These are phyloP conservation scores for Chironomus striatipennis DNA, from an alignment of 1,140 invertebrate genomes.

Conservation along the genomic window DNA sequence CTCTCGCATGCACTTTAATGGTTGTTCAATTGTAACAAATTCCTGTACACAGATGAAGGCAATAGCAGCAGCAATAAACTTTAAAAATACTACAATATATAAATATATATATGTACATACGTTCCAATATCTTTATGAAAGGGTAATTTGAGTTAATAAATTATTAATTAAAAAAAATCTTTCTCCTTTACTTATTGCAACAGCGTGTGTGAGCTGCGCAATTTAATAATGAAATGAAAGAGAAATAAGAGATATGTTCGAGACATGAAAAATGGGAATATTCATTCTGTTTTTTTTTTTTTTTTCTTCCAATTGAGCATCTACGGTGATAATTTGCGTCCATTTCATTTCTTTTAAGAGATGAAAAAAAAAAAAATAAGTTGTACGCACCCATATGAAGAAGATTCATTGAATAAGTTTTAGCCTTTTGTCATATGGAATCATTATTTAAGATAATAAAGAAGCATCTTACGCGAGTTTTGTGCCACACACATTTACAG, in stretches of 20 bases:
- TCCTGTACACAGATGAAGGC: neutral
- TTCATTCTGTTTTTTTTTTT: no score
- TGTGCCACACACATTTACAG: no score
- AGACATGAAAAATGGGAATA: neutral
- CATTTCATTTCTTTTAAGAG: neutral
- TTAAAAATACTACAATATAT: neutral
- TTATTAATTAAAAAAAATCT: slow-evolving; percentile 10
- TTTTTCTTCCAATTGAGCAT: no score
- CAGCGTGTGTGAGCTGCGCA: neutral
- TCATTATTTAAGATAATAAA: no score
- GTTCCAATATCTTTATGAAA: neutral
- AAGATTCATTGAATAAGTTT: no score
- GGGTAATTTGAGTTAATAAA: slow-evolving; percentile 14
- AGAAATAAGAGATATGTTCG: neutral
- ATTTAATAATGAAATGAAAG: neutral
- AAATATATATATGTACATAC: neutral
- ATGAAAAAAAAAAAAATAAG: neutral
- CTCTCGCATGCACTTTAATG: neutral
- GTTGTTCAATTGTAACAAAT: slow-evolving; percentile 1
- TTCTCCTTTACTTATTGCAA: neutral
- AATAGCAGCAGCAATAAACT: neutral
- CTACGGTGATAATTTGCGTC: neutral
- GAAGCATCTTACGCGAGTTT: no score
- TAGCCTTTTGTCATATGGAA: no score
- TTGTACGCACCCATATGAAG: neutral